Evolutionary conservation across 2,113 vertebrate species (phyloP).

Genomic region (Loxodonta africana): DNA sequence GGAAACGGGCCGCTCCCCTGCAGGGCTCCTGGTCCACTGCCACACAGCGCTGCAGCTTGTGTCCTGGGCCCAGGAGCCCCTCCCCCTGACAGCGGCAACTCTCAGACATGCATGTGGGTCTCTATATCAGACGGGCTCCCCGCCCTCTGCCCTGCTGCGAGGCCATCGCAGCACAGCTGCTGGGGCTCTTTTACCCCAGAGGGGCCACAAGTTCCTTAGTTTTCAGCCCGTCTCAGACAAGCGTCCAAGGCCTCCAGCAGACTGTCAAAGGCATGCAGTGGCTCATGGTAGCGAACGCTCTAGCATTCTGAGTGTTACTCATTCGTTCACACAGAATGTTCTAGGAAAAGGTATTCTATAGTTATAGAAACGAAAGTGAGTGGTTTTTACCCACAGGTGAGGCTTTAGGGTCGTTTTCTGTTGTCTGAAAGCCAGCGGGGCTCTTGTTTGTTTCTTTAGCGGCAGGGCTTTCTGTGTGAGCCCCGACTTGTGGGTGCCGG

Average conservation of each 20-base stretch:
- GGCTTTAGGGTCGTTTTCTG: background rate
- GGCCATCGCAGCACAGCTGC: background rate
- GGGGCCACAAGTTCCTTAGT: too few species aligned
- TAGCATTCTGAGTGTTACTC: too few species aligned
- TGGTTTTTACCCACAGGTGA: background rate
- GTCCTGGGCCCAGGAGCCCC: background rate
- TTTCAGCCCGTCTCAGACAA: too few species aligned
- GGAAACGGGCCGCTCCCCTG: fast-evolving
- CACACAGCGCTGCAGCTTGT: fast-evolving
- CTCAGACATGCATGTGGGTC: background rate
- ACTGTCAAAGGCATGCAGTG: background rate
- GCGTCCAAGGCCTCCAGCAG: background rate
- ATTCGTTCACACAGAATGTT: too few species aligned
- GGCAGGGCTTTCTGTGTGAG: background rate
- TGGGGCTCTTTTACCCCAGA: background rate
- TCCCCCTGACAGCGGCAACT: fast-evolving
- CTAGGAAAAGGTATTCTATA: background rate
- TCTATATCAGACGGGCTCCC: fast-evolving
- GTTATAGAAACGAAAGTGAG: background rate
- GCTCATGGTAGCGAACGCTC: fast-evolving
- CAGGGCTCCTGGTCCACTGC: fast-evolving
- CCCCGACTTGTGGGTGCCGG: background rate
- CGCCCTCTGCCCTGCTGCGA: fast-evolving
- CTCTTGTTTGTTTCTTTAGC: background rate
- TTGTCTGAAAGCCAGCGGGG: background rate